These are phyloP conservation scores for Bilobella aurantiaca DNA, from an alignment of 1,140 invertebrate genomes.

Conservation along the genomic window DNA sequence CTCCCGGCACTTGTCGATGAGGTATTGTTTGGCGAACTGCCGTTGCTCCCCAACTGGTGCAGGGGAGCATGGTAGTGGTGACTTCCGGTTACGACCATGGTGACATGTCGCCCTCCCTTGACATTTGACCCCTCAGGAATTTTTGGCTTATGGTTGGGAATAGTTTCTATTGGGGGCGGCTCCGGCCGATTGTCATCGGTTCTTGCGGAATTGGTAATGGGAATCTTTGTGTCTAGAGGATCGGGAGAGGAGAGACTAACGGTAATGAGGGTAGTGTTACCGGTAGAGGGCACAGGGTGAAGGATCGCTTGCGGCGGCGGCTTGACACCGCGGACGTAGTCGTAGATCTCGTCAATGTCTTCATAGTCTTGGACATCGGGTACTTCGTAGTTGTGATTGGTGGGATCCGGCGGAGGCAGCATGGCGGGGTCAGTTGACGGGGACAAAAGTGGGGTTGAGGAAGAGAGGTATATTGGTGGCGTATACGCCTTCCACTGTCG, in stretches of 20 bases:
- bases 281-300: conserved; percentile 35
- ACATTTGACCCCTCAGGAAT: background rate
- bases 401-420: conserved; percentile 1
- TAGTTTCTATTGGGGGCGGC: conserved; percentile 80
- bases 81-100: background rate
- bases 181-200: conserved; percentile 63
- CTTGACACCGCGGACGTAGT: conserved; percentile 83
- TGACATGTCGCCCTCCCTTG: background rate
- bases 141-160: conserved; percentile 58
- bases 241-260: background rate
- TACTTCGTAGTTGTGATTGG: conserved; percentile 36
- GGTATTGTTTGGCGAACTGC: conserved; percentile 19
- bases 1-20: conserved; percentile 7
- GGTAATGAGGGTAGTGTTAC: conserved; percentile 7
- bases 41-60: background rate
- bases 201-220: no score
- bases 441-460: conserved; percentile 25
- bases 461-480: conserved; percentile 32
- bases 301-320: conserved; percentile 60
- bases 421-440: background rate
- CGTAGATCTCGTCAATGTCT: conserved; percentile 93
- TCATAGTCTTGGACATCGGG: conserved; percentile 64
- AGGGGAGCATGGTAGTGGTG: conserved; percentile 8
- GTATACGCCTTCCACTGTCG: conserved; percentile 35
- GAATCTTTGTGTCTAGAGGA: no score